Evolutionary conservation across 2,888 invertebrate species (phyloP).

Genomic region (Drosophila mimica): DNA sequence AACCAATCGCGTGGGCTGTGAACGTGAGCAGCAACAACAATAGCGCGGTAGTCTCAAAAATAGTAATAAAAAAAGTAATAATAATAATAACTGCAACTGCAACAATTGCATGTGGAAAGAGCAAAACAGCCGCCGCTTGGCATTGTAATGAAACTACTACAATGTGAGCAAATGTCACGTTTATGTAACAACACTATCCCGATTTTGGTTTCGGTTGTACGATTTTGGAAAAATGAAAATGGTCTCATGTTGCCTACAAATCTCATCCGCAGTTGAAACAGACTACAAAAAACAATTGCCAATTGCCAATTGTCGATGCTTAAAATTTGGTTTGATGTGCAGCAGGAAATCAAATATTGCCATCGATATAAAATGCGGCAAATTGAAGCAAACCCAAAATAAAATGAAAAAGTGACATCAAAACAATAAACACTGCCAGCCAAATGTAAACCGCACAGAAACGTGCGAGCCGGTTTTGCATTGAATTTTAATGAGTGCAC

Average conservation of each 20-base stretch:
- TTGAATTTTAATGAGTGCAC: constrained; percentile 56
- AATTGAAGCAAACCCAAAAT: constrained; percentile 45
- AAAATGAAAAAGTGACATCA: constrained; percentile 58
- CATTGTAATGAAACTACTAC: constrained; percentile 37
- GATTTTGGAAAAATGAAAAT: constrained; percentile 35
- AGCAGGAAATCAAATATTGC: constrained; percentile 64
- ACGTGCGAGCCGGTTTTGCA: constrained; percentile 60
- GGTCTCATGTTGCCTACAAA: constrained; percentile 42
- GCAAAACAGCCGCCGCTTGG: constrained; percentile 6
- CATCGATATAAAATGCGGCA: constrained; percentile 34
- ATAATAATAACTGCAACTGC: constrained; percentile 27
- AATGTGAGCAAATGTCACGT: constrained; percentile 70
- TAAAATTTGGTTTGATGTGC: constrained; percentile 33
- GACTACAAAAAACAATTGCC: constrained; percentile 30
- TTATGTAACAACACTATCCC: constrained; percentile 48
- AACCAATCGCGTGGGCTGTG: constrained; percentile 37
- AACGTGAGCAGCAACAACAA: constrained; percentile 40
- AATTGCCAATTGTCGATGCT: constrained; percentile 44
- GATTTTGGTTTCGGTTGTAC: constrained; percentile 19
- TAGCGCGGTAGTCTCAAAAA: constrained; percentile 15
- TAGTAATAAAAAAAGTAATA: constrained; percentile 18
- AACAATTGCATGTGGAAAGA: constrained; percentile 20
- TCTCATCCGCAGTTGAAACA: constrained; percentile 35
- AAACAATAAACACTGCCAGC: constrained; percentile 50
- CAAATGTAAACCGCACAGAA: constrained; percentile 61